These are phyloP conservation scores for Malurus leucopterus DNA, from an alignment of 2,797 vertebrate genomes.

Conservation along the genomic window DNA sequence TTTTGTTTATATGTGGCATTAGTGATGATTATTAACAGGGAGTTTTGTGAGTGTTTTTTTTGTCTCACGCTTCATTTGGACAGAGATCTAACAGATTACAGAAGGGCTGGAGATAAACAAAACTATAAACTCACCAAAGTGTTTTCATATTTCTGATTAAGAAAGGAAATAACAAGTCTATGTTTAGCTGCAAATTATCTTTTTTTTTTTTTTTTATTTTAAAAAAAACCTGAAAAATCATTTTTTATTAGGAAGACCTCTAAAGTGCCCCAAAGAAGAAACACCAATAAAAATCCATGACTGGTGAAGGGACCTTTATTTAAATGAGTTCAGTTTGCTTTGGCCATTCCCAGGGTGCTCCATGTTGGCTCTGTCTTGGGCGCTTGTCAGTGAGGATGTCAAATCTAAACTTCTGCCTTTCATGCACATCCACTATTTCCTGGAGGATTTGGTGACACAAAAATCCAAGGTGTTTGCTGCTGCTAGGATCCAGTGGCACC, in stretches of 20 bases:
- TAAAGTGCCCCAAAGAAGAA: background rate
- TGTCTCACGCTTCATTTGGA: background rate
- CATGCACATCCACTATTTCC: background rate
- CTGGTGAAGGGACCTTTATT: background rate
- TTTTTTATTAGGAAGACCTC: background rate
- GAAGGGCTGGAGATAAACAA: slow-evolving; percentile 11
- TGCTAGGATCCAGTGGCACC: background rate
- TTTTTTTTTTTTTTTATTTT: background rate
- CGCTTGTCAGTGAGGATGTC: background rate
- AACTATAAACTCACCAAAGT: background rate
- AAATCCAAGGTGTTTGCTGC: background rate
- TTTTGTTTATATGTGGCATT: slow-evolving; percentile 7
- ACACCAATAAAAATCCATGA: fast-evolving
- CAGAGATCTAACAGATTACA: slow-evolving; percentile 16
- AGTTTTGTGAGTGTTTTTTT: background rate
- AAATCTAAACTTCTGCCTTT: background rate
- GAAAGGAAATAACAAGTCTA: slow-evolving; percentile 32
- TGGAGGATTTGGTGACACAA: background rate
- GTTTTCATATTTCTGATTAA: slow-evolving; percentile 24
- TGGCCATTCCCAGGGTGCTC: fast-evolving
- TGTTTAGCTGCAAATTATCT: background rate
- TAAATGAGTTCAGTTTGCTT: background rate
- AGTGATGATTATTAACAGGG: background rate
- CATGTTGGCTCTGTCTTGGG: background rate
- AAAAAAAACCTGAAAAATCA: background rate